Evolutionary conservation across 92 coral and sea anemone genomes (phyloP).

Genomic region (Palythoa grandiflora): DNA sequence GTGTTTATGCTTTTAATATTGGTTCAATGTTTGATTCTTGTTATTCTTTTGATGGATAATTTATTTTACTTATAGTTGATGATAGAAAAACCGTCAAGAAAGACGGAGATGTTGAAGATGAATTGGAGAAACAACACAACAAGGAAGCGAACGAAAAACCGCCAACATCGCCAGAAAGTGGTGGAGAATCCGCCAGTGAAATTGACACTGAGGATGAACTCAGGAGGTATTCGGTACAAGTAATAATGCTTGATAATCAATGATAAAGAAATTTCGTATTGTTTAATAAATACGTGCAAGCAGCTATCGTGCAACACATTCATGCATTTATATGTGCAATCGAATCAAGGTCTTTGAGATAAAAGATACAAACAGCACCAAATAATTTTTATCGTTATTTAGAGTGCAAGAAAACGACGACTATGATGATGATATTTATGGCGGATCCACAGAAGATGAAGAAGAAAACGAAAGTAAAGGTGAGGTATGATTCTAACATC

Average conservation of each 20-base stretch:
- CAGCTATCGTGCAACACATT: too few species aligned
- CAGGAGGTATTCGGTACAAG: conserved; percentile 49
- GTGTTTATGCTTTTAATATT: neutral
- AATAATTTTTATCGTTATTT: neutral
- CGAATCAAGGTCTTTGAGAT: neutral
- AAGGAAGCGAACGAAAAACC: conserved; percentile 31
- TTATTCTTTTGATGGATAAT: neutral
- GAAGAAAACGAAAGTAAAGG: conserved; percentile 80
- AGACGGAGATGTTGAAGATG: conserved; percentile 63
- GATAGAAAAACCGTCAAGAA: conserved; percentile 5
- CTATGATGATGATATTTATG: conserved; percentile 71
- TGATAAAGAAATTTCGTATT: too few species aligned
- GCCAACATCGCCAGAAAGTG: conserved; percentile 42
- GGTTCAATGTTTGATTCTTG: neutral
- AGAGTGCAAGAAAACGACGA: conserved; percentile 70
- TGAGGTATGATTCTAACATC: neutral
- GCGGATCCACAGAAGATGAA: conserved; percentile 93
- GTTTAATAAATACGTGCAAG: too few species aligned
- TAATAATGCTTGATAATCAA: too few species aligned
- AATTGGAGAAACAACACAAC: conserved; percentile 22
- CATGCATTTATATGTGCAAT: neutral
- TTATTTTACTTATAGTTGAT: conserved; percentile 32
- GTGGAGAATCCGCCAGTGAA: conserved; percentile 77
- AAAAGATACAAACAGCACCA: neutral
- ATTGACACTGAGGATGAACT: conserved; percentile 95